Base-by-base conservation (phyloP, 2,113 vertebrate genomes). In the Halichoeres trimaculatus region DNA sequence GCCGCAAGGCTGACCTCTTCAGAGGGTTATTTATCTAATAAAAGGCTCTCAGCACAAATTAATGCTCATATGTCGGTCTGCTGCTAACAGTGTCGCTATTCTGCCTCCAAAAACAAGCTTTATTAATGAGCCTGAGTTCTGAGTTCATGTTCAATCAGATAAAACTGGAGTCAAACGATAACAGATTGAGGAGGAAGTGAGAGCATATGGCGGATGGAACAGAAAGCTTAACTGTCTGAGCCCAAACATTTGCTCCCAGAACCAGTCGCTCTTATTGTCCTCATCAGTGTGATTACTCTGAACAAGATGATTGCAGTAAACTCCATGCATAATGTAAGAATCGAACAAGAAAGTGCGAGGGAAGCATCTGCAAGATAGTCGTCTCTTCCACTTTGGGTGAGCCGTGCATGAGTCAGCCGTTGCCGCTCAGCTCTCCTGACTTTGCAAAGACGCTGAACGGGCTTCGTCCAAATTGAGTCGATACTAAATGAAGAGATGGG, bases 391-490 rank as follows among this genome's bases (percentile, higher is more conserved):
- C 63, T 76, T 35, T 56, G 74, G 59, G 60, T 51, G 74, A 73
- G 81, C 6, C 23, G 58, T 11, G 67, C 70, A 69, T 78, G 85
- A 87, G 63, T 90, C 88, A 76, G 90, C 86, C 64, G 55, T 41
- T 68, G 76, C 43, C 1, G n/a, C 54, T 55, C 30, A 20, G 74
- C 67, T 48, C 58, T 59, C 66, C 70, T 57, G 81, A 73, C 30
- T 83, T 54, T 47, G 51, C 43, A 66, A 75, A 88, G 84, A 71
- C 26, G 66, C 81, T 74, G 83, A 88, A 80, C 78, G 36, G 65
- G 77, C 78, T 24, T 66, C 62, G 57, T 68, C 30, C 30, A 59
- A 76, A 80, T 73, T 24, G 71, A 79, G 67, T 66, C 14, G 7
- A 56, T 20, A 24, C 59, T 74, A 60, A 88, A 81, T 55, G 60